Base-by-base conservation (phyloP, 2,888 invertebrate genomes). In the Sipha maydis region DNA sequence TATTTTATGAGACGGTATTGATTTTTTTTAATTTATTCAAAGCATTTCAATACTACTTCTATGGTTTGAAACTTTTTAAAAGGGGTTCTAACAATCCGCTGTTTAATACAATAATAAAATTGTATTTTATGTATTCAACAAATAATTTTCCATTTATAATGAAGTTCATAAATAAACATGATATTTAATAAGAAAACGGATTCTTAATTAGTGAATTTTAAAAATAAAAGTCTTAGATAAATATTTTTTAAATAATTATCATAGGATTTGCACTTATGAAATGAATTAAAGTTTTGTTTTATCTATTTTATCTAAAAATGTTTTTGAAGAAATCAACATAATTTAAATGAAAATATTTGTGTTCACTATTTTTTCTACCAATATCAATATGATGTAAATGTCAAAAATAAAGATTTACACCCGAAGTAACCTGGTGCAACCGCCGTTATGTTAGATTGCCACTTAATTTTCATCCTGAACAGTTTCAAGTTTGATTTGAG, bases 1-100 rank as follows among this genome's bases (percentile, higher is more conserved):
- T 85, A 85, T 85, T 85, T 85, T 85, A 85, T 69, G 85, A 85
- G 76, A 85, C 67, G n/a, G 85, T 85, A 85, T 85, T 85, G 85
- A 85, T 85, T 85, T 85, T 85, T 78, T 31, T 85, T 85, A 78
- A 85, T 85, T 85, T 85, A 78, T 85, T 85, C 85, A 77, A 78
- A 85, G 77, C 77, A 41, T 85, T 85, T 85, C 85, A 78, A 85
- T 85, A 69, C 85, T 69, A 78, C 78, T 78, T 78, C 77, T 78
- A 85, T 34, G 77, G 85, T 78, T 77, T 69, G 84, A 85, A 85
- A 85, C 84, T 85, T 85, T 67, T 78, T 71, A 78, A 85, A 78
- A 54, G 85, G 85, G 78, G 85, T 85, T 78, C 78, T 67, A 54
- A 78, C 77, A 69, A 85, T 85, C 67, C 69, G 48, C n/a, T 77